These are phyloP conservation scores for Uropetala carovei DNA, from an alignment of 2,888 invertebrate species.

Conservation along the genomic window DNA sequence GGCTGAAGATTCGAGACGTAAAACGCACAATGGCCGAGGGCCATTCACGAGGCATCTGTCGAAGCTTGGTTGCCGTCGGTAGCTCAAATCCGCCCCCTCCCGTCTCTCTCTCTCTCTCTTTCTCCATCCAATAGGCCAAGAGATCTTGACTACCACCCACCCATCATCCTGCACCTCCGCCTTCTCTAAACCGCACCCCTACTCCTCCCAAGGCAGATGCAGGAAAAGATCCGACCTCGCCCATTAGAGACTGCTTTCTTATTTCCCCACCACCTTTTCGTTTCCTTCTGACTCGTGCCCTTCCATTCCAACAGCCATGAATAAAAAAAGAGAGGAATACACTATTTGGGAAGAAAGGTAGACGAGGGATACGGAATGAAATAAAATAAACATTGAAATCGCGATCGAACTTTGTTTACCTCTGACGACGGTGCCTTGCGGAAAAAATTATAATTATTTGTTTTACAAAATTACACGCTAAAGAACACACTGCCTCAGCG, in stretches of 20 bases:
- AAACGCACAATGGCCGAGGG: slow-evolving; percentile 7
- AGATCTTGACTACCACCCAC: not conserved
- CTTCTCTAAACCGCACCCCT: not conserved
- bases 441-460: no score
- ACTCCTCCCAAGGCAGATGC: not conserved
- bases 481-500: no score
- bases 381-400: no score
- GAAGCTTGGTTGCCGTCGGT: not conserved
- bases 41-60: slow-evolving; percentile 4
- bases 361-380: no score
- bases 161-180: not conserved
- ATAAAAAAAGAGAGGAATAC: no score
- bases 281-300: not conserved
- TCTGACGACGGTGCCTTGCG: no score
- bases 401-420: no score
- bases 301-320: not conserved
- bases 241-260: not conserved
- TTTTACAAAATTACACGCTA: no score
- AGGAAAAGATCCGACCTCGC: not conserved
- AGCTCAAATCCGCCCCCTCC: not conserved
- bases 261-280: not conserved
- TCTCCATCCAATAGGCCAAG: not conserved
- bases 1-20: not conserved
- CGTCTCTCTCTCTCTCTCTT: not conserved
- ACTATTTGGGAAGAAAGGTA: no score